phyloP scores from a whole-genome alignment of 2,797 vertebrate species.

The Harpagifer antarcticus region DNA sequence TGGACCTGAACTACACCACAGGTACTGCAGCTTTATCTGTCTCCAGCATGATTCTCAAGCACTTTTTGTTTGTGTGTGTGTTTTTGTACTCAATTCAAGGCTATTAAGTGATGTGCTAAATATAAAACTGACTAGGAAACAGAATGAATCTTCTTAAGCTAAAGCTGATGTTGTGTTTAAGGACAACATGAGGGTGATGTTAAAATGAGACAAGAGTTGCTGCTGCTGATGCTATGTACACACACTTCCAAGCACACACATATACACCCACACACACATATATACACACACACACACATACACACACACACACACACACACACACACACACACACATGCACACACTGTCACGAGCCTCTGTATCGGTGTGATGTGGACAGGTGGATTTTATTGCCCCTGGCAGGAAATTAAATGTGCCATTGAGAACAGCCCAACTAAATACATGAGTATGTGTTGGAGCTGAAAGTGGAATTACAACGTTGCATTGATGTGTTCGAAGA shows the following conservation, averaged over 20 bases:
- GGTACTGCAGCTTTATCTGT: constrained; percentile 67
- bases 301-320: background rate
- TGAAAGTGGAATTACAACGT: constrained; percentile 13
- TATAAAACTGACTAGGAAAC: constrained; percentile 6
- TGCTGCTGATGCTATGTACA: no score
- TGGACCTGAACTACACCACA: constrained; percentile 58
- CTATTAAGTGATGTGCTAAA: constrained; percentile 1
- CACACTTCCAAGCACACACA: background rate
- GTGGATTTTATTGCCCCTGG: constrained; percentile 56
- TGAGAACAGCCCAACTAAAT: background rate
- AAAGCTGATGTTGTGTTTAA: constrained; percentile 31
- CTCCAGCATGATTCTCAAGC: background rate
- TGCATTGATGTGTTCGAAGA: constrained; percentile 9
- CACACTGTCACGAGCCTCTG: constrained; percentile 27
- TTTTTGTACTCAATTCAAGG: background rate
- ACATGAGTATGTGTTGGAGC: background rate
- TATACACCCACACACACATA: background rate
- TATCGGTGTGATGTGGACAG: constrained; percentile 50
- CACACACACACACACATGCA: background rate
- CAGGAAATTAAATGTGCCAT: constrained; percentile 40
- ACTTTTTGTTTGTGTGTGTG: background rate
- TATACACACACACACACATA: background rate
- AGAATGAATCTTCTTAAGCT: constrained; percentile 5
- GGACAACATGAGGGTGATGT: constrained; percentile 32
- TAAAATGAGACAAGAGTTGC: constrained; percentile 42